Base-by-base conservation (phyloP, 2,113 vertebrate genomes). In the Anolis sagrei region DNA sequence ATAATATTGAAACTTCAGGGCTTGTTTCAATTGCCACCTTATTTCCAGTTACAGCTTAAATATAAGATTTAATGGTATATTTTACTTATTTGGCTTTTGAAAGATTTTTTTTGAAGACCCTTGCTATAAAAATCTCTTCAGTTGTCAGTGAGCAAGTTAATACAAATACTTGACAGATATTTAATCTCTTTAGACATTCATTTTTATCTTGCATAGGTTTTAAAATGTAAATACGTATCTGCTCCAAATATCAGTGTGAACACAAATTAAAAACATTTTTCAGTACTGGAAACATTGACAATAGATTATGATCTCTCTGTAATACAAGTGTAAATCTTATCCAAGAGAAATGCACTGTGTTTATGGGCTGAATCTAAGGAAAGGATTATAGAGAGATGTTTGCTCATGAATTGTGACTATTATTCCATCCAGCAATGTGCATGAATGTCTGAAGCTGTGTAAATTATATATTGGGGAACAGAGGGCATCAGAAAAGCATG, bases 181-280 rank as follows among this genome's bases (percentile, higher is more conserved):
- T 90, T 89, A 73, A 0, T 80, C 25, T 39, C 76, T 84, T 68
- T 76, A 64, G 87, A 68, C 54, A 89, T 36, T 78, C 21, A 25
- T 23, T 73, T 76, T 3, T 51, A 82, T 88, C 7, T 27, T 82
- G 78, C 78, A 74, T 23, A 79, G 61, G 25, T 64, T 78, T 69
- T 87, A 78, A 62, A 89, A 73, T 78, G 81, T n/a, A 85, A 79
- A 73, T 84, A 77, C 69, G 73, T 85, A 84, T 49, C 32, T 79
- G 32, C 69, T 87, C 91, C 48, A 87, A n/a, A 16, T 80, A 25
- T 82, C 5, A 58, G 77, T 88, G 88, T 14, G 61, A 39, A 32
- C 72, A 58, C 62, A 76, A 80, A 10, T n/a, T 66, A 51, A 51
- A 82, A 21, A 29, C 29, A 29, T 85, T 58, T 73, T 89, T 82